Conservation (phyloP, 2,113 vertebrate species). For the Gallinago undulata region DNA sequence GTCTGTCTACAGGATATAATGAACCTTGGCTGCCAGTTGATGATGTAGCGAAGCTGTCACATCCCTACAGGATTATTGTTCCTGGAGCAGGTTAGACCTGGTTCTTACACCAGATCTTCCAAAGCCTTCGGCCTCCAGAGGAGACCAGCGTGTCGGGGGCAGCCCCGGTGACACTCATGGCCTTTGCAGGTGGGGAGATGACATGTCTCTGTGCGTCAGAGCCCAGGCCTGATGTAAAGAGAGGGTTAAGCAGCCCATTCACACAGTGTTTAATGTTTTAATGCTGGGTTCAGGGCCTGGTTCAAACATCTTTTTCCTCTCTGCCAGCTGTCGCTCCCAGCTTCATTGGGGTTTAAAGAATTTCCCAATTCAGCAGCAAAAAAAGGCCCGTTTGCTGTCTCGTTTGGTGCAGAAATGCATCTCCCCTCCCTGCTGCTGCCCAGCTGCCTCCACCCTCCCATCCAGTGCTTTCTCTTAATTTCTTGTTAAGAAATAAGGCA, state of each 20-base stretch:
- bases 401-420: too few relatives aligned
- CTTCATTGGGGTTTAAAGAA: neutral
- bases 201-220: neutral
- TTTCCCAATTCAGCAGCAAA: neutral
- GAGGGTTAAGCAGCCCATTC: neutral
- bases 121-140: neutral
- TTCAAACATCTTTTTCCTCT: neutral
- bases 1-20: neutral
- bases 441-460: neutral
- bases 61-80: neutral
- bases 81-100: neutral
- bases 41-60: neutral
- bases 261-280: fast-evolving
- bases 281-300: neutral
- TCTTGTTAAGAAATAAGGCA: neutral
- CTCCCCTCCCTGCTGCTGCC: neutral
- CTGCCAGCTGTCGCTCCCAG: neutral
- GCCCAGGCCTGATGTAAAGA: neutral
- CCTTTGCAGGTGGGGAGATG: neutral
- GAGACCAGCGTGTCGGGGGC: fast-evolving
- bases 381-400: neutral
- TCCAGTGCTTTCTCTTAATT: neutral
- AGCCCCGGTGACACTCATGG: neutral
- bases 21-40: neutral
- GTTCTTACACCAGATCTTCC: fast-evolving